Conservation (phyloP, 2,113 vertebrate genomes). For the Mormyrus lacerda region DNA sequence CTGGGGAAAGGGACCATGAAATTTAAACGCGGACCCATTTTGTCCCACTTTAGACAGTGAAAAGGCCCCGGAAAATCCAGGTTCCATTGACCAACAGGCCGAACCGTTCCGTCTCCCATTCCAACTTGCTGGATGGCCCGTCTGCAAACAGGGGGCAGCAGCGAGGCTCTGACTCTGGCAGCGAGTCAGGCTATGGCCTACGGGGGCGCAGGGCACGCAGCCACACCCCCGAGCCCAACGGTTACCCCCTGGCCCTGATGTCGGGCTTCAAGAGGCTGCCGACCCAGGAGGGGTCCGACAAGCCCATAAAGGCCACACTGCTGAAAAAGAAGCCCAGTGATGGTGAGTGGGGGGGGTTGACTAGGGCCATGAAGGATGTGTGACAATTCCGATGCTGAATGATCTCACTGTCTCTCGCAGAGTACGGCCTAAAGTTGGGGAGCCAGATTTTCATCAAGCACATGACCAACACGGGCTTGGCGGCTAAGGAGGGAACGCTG, state of each 20-base stretch:
- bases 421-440: constrained; percentile 91
- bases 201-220: constrained; percentile 47
- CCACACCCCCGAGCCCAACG: constrained; percentile 50
- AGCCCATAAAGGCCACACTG: constrained; percentile 72
- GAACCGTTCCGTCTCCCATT: constrained; percentile 44
- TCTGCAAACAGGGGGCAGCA: constrained; percentile 24
- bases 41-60: constrained; percentile 68
- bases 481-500: constrained; percentile 67
- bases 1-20: background rate
- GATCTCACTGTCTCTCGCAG: constrained; percentile 46
- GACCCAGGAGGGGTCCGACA: constrained; percentile 41
- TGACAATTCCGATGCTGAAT: background rate
- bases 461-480: constrained; percentile 80
- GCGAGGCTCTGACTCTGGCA: constrained; percentile 71
- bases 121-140: constrained; percentile 44
- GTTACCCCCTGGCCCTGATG: constrained; percentile 61
- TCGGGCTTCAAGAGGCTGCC: constrained; percentile 83
- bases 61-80: constrained; percentile 74
- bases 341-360: constrained; percentile 53
- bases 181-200: constrained; percentile 48
- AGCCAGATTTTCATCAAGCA: constrained; percentile 98
- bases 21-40: background rate
- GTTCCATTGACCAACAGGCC: constrained; percentile 55
- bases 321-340: constrained; percentile 70
- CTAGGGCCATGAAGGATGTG: background rate